Evolutionary conservation across 2,113 vertebrate species (phyloP).

Genomic region (Microcebus jonahi): DNA sequence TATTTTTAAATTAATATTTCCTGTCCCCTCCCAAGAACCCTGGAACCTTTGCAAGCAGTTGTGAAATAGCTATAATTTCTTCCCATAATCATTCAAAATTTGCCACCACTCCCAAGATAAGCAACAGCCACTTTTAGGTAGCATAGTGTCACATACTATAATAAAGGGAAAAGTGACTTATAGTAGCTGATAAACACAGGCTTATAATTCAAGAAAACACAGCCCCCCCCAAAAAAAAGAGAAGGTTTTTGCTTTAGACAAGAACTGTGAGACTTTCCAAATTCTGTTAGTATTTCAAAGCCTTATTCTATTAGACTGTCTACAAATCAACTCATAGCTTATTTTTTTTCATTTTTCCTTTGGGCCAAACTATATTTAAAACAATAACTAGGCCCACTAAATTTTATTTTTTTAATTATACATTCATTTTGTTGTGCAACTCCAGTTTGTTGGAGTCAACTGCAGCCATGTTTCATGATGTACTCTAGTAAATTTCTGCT

Average conservation of each 20-base stretch:
- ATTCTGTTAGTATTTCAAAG: background rate
- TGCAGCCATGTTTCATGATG: background rate
- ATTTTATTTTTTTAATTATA: background rate
- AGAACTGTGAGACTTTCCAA: background rate
- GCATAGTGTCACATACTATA: background rate
- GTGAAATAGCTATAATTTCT: constrained; percentile 50
- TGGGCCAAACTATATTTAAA: background rate
- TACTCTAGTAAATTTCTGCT: background rate
- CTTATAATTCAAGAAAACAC: constrained; percentile 29
- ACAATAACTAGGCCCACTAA: background rate
- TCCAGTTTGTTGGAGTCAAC: background rate
- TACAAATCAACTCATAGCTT: background rate
- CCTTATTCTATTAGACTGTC: background rate
- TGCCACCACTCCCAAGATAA: constrained; percentile 34
- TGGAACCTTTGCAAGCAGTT: constrained; percentile 61
- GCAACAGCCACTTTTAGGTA: constrained; percentile 33
- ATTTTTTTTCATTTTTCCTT: background rate
- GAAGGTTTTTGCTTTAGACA: background rate
- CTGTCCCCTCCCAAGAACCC: constrained; percentile 59
- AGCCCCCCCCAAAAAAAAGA: background rate
- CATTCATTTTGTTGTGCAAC: background rate
- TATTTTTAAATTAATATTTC: constrained; percentile 76
- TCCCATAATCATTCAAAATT: background rate
- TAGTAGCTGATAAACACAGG: background rate
- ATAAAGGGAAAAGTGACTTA: constrained; percentile 16